Base-by-base conservation (phyloP, 1,140 invertebrate species). In the Calycopis cecrops region DNA sequence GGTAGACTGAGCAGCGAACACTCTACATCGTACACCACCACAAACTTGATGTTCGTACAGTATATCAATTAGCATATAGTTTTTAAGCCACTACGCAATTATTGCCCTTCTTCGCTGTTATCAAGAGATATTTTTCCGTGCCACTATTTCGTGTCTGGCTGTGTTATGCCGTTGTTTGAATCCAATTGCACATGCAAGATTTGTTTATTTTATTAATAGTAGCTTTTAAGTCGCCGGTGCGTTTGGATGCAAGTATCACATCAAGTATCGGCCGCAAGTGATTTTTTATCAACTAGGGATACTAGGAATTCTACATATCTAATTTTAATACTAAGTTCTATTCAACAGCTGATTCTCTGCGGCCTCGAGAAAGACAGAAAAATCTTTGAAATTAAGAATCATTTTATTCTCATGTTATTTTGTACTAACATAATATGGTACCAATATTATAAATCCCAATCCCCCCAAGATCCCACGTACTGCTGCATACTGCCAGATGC, bases 1-100 rank as follows among this genome's bases (percentile, higher is more conserved):
- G 67, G 74, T 72, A 73, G 72, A 76, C 73, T 79, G 73, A 58
- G 52, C 60, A 28, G 62, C 64, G 62, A 66, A 62, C 72, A 60
- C 71, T 37, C 9, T 37, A 37, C n/a, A 44, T 44, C 40, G 14
- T 28, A 44, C n/a, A n/a, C 40, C 40, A 44, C 40, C 14, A 44
- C 40, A 14, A 44, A 6, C 40, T 16, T 44, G n/a, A 44, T 16
- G 40, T 16, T 18, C 16, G 14, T 44, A 44, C 40, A 44, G 1
- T 18, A 14, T 9, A 14, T 12, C 40, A 44, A 44, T 44, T 44
- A 44, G 14, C 40, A 44, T 17, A 17, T 9, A 16, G 4, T 17
- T 44, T 18, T 16, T 44, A 44, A 44, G 6, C 40, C 4, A 16
- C 14, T 16, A 44, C 40, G 40, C 40, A 16, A 44, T 44, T 44